Percentiles rank a stretch among this genome's conserved stretches.
These are phyloP conservation scores for Megatriorchis doriae DNA, from an alignment of 2,113 vertebrate genomes.

Conservation along the genomic window DNA sequence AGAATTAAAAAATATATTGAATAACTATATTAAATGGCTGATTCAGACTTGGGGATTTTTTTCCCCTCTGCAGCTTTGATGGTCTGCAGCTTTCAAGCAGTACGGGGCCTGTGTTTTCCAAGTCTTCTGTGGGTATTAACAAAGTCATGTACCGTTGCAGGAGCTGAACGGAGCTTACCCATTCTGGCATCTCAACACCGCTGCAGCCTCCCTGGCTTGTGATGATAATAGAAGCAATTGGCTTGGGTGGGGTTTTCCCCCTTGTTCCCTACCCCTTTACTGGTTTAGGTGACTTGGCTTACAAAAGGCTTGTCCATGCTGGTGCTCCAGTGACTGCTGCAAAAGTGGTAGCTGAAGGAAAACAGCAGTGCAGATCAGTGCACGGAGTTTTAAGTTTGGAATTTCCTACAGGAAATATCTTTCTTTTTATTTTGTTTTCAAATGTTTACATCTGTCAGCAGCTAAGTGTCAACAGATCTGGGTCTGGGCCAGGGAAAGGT, in stretches of 20 bases:
- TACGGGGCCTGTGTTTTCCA: not conserved
- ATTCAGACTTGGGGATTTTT: not conserved
- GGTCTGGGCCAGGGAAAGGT: not conserved
- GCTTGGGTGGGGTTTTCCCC: not conserved
- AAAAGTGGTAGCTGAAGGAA: not conserved
- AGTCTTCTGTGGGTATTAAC: not conserved
- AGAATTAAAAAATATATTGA: not conserved
- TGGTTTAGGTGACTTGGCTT: not conserved
- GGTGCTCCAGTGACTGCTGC: not conserved
- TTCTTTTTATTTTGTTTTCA: not conserved
- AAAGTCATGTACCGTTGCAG: not conserved
- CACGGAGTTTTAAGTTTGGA: not conserved
- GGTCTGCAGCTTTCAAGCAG: not conserved
- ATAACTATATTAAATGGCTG: not conserved
- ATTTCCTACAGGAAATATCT: not conserved
- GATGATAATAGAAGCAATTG: not conserved
- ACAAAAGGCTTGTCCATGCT: not conserved
- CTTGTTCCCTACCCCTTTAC: not conserved
- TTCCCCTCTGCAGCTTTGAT: not conserved
- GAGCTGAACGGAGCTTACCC: not conserved
- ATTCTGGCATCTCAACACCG: not conserved
- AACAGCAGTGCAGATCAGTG: not conserved
- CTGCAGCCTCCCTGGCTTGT: not conserved
- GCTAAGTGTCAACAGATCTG: not conserved
- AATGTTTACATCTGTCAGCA: not conserved